Evolutionary conservation across 1,140 invertebrate genomes (phyloP).

Genomic region (Anoplophora glabripennis): DNA sequence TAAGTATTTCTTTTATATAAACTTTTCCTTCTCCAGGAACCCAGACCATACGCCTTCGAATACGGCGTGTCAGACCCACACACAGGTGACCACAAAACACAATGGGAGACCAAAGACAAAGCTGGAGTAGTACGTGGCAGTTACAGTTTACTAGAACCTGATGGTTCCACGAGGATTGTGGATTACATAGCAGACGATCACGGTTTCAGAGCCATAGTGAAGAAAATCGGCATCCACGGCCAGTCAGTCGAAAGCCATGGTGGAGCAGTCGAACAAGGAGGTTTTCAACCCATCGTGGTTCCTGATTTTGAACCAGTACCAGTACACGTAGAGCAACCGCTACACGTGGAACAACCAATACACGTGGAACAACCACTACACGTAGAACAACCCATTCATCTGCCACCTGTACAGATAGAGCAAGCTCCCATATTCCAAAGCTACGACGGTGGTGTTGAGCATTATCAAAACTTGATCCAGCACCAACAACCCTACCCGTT

Average conservation of each 20-base stretch:
- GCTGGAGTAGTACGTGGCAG: constrained; percentile 52
- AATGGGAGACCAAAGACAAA: constrained; percentile 52
- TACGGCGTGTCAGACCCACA: constrained; percentile 53
- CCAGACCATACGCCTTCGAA: constrained; percentile 48
- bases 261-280: constrained; percentile 2
- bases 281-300: not conserved
- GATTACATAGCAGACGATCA: constrained; percentile 52
- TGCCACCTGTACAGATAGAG: constrained; percentile 3
- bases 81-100: constrained; percentile 54
- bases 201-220: constrained; percentile 51
- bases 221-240: constrained; percentile 32
- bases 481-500: constrained; percentile 13
- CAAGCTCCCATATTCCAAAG: constrained; percentile 17
- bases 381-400: constrained; percentile 8
- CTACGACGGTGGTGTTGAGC: constrained; percentile 24
- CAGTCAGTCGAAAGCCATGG: constrained; percentile 25
- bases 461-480: constrained; percentile 3
- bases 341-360: not conserved
- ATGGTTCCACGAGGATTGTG: constrained; percentile 51
- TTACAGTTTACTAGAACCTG: constrained; percentile 51
- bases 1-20: too few species aligned
- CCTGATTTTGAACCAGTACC: not conserved
- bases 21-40: constrained; percentile 30
- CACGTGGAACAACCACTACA: constrained; percentile 1
- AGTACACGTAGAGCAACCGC: not conserved